A percentile compares a stretch with the other conserved stretches of the same genome.
phyloP scores from a whole-genome alignment of 2,888 invertebrate species.

The Nomada fucata region DNA sequence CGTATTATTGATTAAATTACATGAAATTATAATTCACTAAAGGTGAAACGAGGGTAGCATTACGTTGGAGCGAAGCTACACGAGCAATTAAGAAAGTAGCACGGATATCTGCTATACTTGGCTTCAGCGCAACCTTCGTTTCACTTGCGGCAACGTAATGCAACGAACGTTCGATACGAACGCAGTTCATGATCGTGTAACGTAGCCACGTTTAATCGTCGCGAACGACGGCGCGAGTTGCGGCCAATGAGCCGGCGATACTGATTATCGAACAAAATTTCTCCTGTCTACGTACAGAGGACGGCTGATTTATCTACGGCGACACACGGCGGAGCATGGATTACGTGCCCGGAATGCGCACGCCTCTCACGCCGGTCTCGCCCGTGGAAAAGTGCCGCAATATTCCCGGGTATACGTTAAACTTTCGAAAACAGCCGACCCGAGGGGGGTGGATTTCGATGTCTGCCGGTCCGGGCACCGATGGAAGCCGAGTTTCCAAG shows the following conservation, averaged over 20 bases:
- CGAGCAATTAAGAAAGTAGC: too few relatives aligned
- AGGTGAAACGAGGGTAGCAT: too few relatives aligned
- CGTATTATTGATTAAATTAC: too few relatives aligned
- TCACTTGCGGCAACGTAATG: background rate
- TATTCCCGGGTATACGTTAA: conserved; percentile 49
- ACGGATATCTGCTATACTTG: too few relatives aligned
- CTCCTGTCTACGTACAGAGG: conserved; percentile 57
- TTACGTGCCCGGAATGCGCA: conserved; percentile 67
- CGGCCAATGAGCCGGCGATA: conserved; percentile 32
- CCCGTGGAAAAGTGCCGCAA: conserved; percentile 51
- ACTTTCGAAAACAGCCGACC: conserved; percentile 50
- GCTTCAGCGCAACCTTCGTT: too few relatives aligned
- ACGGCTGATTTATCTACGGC: conserved; percentile 65
- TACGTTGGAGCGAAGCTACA: too few relatives aligned
- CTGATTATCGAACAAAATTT: conserved; percentile 63
- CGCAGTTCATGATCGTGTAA: background rate
- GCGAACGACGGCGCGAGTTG: background rate
- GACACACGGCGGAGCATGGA: conserved; percentile 65
- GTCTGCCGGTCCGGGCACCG: conserved; percentile 16
- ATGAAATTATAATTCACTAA: too few relatives aligned
- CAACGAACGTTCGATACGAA: background rate
- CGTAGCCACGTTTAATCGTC: conserved; percentile 17
- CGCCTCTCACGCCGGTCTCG: conserved; percentile 11
- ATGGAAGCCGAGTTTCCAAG: conserved; percentile 1
- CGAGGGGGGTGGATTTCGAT: conserved; percentile 25